A percentile compares a stretch with the other conserved stretches of the same genome.
phyloP scores from a whole-genome alignment of 2,888 invertebrate genomes.

The Chouioia cunea region DNA sequence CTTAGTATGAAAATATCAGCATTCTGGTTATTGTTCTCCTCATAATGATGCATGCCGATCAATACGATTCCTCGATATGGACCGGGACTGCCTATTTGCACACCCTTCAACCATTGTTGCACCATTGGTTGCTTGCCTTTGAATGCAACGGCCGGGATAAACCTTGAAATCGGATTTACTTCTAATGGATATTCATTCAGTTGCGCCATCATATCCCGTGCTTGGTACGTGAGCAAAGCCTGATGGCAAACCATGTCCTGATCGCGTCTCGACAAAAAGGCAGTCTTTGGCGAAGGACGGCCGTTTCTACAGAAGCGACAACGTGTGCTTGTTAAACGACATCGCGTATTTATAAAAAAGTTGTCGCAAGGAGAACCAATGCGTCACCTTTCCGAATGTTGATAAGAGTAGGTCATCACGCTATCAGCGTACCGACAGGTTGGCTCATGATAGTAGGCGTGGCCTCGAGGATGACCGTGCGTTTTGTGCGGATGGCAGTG shows the following conservation, averaged over 20 bases:
- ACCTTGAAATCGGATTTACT: no score
- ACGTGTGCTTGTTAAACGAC: no score
- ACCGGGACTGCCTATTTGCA: no score
- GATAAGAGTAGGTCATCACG: conserved; percentile 57
- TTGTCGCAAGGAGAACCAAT: neutral
- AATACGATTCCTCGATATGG: no score
- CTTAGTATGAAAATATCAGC: conserved; percentile 58
- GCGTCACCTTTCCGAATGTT: conserved; percentile 31
- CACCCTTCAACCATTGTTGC: no score
- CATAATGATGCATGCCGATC: conserved; percentile 53
- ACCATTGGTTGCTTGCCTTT: no score
- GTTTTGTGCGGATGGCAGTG: conserved; percentile 33
- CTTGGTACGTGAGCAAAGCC: conserved; percentile 37
- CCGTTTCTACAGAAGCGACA: neutral
- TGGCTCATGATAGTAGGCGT: conserved; percentile 51
- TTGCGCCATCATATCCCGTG: conserved; percentile 46
- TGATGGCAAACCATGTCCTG: conserved; percentile 54
- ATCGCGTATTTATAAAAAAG: neutral
- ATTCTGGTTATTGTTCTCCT: conserved; percentile 31
- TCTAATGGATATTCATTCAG: conserved; percentile 49
- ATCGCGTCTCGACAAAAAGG: conserved; percentile 53
- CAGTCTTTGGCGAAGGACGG: no score
- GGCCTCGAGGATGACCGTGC: conserved; percentile 58
- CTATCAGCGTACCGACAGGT: conserved; percentile 49
- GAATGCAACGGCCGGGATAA: no score